These are phyloP conservation scores for Melanotaenia maccullochi DNA, from an alignment of 2,797 vertebrate genomes.

Conservation along the genomic window DNA sequence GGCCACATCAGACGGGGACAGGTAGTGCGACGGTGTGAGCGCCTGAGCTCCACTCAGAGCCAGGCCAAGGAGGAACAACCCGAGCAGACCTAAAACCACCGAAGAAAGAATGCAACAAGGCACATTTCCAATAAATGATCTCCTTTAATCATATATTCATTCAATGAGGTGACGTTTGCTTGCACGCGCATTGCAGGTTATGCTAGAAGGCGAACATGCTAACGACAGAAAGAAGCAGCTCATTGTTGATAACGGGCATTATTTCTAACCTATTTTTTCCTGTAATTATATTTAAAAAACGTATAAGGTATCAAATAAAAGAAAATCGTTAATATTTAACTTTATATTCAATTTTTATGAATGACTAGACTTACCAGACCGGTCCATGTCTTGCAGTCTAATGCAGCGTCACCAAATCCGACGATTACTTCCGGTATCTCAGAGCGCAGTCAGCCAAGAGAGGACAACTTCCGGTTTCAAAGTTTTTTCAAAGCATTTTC, in stretches of 20 bases:
- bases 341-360: background rate
- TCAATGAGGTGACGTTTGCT: constrained; percentile 47
- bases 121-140: background rate
- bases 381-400: constrained; percentile 82
- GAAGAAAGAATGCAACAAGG: background rate
- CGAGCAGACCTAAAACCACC: constrained; percentile 74
- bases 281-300: background rate
- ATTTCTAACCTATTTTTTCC: background rate
- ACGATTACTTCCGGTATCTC: constrained; percentile 76
- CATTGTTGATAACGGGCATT: background rate
- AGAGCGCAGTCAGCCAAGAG: constrained; percentile 17
- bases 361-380: constrained; percentile 73
- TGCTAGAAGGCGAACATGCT: constrained; percentile 49
- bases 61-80: constrained; percentile 77
- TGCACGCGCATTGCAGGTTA: constrained; percentile 7
- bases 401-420: constrained; percentile 84
- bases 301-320: background rate
- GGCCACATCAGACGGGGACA: constrained; percentile 87
- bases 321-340: fast-evolving
- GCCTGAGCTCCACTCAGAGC: constrained; percentile 75
- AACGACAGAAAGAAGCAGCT: constrained; percentile 26
- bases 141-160: constrained; percentile 15
- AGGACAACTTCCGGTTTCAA: constrained; percentile 43
- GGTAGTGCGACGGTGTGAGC: constrained; percentile 89
- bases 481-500: background rate